A percentile compares a stretch with the other conserved stretches of the same genome.
Conservation (phyloP, 2,113 vertebrate species). For the Colius striatus region DNA sequence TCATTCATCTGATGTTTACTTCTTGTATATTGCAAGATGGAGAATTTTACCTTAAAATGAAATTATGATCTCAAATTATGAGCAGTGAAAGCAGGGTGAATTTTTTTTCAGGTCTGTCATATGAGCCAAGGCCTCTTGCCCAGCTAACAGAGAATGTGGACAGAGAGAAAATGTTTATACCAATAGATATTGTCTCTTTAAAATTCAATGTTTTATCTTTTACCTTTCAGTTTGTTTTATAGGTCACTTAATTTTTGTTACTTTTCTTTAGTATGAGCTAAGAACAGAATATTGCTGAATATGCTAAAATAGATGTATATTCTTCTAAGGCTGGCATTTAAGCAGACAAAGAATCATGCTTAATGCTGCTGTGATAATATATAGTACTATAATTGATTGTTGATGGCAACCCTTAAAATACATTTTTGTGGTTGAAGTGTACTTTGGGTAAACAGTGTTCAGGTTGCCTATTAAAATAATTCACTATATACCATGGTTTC, state of each 20-base stretch:
- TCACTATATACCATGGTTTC: conserved; percentile 55
- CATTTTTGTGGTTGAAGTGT: conserved; percentile 68
- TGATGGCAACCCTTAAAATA: conserved; percentile 70
- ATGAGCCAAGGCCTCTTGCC: neutral
- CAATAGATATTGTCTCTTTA: neutral
- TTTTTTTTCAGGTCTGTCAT: neutral
- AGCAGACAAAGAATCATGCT: conserved; percentile 56
- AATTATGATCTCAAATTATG: neutral
- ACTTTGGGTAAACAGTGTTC: conserved; percentile 66
- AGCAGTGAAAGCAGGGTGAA: neutral
- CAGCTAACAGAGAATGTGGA: neutral
- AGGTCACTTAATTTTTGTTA: conserved; percentile 55
- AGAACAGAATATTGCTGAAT: conserved; percentile 65
- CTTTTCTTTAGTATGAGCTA: conserved; percentile 32
- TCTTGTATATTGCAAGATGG: neutral
- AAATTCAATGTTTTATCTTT: neutral
- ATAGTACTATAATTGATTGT: conserved; percentile 66
- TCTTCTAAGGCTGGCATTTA: conserved; percentile 46
- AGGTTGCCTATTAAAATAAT: conserved; percentile 75
- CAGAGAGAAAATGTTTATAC: neutral
- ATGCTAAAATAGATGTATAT: conserved; percentile 20
- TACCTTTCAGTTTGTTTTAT: conserved; percentile 44
- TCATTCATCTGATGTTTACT: neutral
- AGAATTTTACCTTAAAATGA: neutral
- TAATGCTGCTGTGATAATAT: conserved; percentile 64